Base-by-base conservation (phyloP, 2,888 invertebrate genomes). In the Sisyra nigra region DNA sequence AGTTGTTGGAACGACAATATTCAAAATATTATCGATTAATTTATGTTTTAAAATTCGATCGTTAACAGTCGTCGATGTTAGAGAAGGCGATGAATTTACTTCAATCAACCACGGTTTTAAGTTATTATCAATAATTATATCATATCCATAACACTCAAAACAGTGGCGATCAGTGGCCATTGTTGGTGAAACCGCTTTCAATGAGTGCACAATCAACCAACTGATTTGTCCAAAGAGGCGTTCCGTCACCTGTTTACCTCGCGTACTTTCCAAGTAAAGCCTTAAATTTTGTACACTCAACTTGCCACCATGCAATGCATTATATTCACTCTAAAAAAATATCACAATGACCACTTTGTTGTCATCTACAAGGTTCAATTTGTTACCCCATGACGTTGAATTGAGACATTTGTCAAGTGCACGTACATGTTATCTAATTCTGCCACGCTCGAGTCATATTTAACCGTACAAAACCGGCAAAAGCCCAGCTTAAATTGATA, bases 401-500 rank as follows among this genome's bases (percentile, higher is more conserved):
- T 91, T 45, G 94, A 93, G 3, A 94, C 94, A 59, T 96, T 96
- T 9, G 94, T 94, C 42, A 94, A 70, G 67, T 94, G 94, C 42
- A 93, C 86, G 56, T 89, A 94, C 79, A 88, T 86, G 59, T 86
- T 92, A 61, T 91, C 89, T 52, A 86, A 64, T 60, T 87, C 87
- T 33, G 82, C 82, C 33, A 83, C 81, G 59, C 82, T 87, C 2
- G 83, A 85, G 57, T 91, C 88, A 57, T 94, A 94, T 60, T 93
- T 93, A 40, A 93, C 88, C 0, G 93, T 92, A 55, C 93, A 96
- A 66, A 96, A 96, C 45, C 94, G 76, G 61, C 93, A 92, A 65
- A 96, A 96, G 7, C 94, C 94, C 41, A 87, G 72, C 55, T 82
- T 86, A 60, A 84, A 94, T 54, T 92, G 73, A 65, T 93, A 96